Conservation (phyloP, 2,113 vertebrate genomes). For the Macquaria ambigua region DNA sequence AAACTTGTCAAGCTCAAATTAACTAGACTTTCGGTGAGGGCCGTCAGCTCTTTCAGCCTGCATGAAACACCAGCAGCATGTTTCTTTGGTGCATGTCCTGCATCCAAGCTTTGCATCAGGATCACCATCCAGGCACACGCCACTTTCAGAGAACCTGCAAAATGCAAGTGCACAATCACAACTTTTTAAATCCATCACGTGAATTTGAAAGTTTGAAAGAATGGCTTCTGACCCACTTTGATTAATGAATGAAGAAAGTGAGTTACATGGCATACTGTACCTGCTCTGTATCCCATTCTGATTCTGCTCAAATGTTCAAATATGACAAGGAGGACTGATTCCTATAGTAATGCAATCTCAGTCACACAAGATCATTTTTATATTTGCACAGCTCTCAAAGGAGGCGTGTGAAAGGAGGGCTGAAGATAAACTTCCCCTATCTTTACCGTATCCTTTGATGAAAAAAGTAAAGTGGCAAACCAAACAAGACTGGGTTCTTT, state of each 20-base stretch:
- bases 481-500: conserved; percentile 3
- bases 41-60: conserved; percentile 3
- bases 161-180: neutral
- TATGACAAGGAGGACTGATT: neutral
- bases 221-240: neutral
- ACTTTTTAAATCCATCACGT: neutral
- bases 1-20: conserved; percentile 7
- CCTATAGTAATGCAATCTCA: neutral
- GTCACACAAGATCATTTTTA: neutral
- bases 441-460: conserved; percentile 33
- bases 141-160: conserved; percentile 48
- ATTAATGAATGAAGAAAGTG: neutral
- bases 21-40: neutral
- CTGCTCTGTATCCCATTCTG: conserved; percentile 51
- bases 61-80: neutral
- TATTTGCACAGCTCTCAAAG: neutral
- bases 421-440: conserved; percentile 25
- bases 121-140: conserved; percentile 41
- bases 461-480: conserved; percentile 15
- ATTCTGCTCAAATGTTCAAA: neutral
- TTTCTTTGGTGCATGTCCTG: neutral
- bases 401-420: neutral
- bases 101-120: conserved; percentile 26
- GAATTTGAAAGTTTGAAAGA: neutral
- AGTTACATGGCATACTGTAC: conserved; percentile 22